Base-by-base conservation (phyloP, 2,113 vertebrate genomes). In the Empidonax traillii region DNA sequence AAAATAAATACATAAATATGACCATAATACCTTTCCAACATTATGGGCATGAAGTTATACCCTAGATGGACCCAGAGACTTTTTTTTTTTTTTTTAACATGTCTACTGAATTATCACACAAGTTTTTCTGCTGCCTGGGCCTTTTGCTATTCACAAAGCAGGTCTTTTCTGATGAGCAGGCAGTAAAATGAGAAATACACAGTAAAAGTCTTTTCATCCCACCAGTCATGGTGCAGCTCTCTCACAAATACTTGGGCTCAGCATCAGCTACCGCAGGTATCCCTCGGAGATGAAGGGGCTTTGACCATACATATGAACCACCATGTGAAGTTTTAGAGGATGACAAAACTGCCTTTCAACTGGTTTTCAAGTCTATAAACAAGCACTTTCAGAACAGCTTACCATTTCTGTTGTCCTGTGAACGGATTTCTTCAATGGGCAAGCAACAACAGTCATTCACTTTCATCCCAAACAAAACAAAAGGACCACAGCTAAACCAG, bases 401-500 rank as follows among this genome's bases (percentile, higher is more conserved):
- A 76, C 37, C 72, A 27, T 61, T 81, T 80, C 20, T 2, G 52
- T 68, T 78, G 66, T 90, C 52, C 73, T 72, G 22, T 78, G 61
- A 89, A 71, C 20, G n/a, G 71, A 81, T 58, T 89, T 83, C 59
- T 80, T 91, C 84, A 87, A 52, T 10, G 28, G 21, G 16, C 79
- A 81, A 87, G 52, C 66, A 92, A 91, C 77, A 95, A 82, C 41
- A 87, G 58, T 20, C 58, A 52, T 73, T 91, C 81, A 41, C 39
- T 96, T 90, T 92, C 91, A 85, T 27, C 86, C 84, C 39, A 73
- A 33, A 56, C 13, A 24, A 80, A 91, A 95, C 44, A 51, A n/a
- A 90, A 90, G 25, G 41, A 77, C 41, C 82, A 69, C 53, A 84
- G 81, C 58, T 85, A 92, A 88, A 91, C 61, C 80, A 79, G 52